These are phyloP conservation scores for Diuraphis noxia DNA, from an alignment of 1,140 invertebrate species.

Conservation along the genomic window DNA sequence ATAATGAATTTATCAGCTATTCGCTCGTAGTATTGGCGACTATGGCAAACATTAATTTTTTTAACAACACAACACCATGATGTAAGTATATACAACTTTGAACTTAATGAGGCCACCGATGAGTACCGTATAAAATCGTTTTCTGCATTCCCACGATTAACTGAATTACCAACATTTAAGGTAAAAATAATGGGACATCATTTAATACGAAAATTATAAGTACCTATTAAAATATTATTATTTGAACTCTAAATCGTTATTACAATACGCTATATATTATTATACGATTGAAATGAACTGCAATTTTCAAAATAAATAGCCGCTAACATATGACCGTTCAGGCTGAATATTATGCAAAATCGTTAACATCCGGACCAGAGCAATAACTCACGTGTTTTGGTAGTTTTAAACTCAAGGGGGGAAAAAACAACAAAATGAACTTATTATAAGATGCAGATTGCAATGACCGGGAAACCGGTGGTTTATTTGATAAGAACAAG, in stretches of 20 bases:
- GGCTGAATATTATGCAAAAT: neutral
- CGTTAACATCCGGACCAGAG: neutral
- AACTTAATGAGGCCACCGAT: neutral
- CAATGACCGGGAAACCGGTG: conserved; percentile 51
- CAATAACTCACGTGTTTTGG: conserved; percentile 16
- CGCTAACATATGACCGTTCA: neutral
- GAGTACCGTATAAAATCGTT: neutral
- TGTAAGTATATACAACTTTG: too few species aligned
- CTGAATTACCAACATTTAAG: neutral
- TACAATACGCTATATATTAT: neutral
- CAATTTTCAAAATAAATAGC: neutral
- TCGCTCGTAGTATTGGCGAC: neutral
- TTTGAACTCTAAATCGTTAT: too few species aligned
- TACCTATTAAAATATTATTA: too few species aligned
- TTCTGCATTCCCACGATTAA: neutral
- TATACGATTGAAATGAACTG: neutral
- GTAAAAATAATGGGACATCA: neutral
- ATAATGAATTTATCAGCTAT: neutral
- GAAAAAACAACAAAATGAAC: conserved; percentile 26
- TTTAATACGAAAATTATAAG: too few species aligned
- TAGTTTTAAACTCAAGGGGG: conserved; percentile 17
- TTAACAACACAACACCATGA: too few species aligned
- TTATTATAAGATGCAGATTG: conserved; percentile 51
- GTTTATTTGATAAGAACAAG: conserved; percentile 54
- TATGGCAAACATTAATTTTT: neutral